Percentiles rank a stretch among this genome's conserved stretches.
These are phyloP conservation scores for Vireo altiloquus DNA, from an alignment of 2,113 vertebrate species.

Conservation along the genomic window DNA sequence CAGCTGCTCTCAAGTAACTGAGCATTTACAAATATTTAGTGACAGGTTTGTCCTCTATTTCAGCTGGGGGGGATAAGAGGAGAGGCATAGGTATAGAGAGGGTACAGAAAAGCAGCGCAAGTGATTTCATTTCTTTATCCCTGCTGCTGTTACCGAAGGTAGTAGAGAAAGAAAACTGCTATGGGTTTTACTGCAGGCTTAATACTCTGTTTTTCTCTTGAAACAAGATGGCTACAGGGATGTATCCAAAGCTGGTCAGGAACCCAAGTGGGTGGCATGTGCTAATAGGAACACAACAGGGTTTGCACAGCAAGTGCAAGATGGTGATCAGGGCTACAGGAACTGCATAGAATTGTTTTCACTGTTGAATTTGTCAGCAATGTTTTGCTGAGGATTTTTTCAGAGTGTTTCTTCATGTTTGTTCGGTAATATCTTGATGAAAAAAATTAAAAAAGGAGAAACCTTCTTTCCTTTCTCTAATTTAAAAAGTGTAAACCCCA, in stretches of 20 bases:
- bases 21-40: conserved; percentile 69
- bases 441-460: not conserved
- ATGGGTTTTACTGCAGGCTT: not conserved
- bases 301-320: not conserved
- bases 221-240: not conserved
- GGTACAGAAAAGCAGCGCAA: not conserved
- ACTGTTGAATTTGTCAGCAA: not conserved
- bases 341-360: not conserved
- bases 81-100: not conserved
- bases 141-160: not conserved
- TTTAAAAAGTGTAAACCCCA: not conserved
- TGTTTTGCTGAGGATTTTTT: not conserved
- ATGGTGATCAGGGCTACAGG: not conserved
- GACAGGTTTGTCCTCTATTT: conserved; percentile 58
- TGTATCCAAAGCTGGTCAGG: not conserved
- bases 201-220: not conserved
- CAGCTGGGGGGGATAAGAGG: not conserved
- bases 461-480: not conserved
- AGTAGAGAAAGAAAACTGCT: not conserved
- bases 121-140: not conserved
- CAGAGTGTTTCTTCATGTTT: not conserved
- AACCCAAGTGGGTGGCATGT: not conserved
- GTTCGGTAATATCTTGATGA: not conserved
- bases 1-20: conserved; percentile 41
- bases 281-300: not conserved